Conservation (phyloP, 2,888 invertebrate species). For the Ethmia dodecea region DNA sequence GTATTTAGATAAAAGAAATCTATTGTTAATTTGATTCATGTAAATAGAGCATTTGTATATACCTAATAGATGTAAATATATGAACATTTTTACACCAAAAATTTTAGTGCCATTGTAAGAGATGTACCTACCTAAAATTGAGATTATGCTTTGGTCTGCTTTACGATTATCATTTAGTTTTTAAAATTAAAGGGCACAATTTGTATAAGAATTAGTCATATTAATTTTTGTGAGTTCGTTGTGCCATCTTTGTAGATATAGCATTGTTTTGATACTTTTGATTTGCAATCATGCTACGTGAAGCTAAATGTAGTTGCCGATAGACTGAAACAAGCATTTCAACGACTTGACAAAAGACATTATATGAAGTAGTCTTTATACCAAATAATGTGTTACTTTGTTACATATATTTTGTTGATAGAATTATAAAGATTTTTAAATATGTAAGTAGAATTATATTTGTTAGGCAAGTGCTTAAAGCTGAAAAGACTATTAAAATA, state of each 20-base stretch:
- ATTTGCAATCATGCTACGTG: slow-evolving; percentile 21
- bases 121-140: slow-evolving; percentile 29
- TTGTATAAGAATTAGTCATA: not conserved
- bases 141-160: slow-evolving; percentile 58
- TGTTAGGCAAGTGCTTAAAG: slow-evolving; percentile 28
- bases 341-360: slow-evolving; percentile 61
- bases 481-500: slow-evolving; percentile 45
- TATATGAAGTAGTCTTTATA: slow-evolving; percentile 51
- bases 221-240: slow-evolving; percentile 52
- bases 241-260: slow-evolving; percentile 46
- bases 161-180: too few species aligned
- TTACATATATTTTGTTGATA: slow-evolving; percentile 50
- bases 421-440: slow-evolving; percentile 32
- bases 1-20: slow-evolving; percentile 53
- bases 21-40: slow-evolving; percentile 16
- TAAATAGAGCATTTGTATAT: slow-evolving; percentile 23
- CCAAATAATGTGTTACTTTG: slow-evolving; percentile 56
- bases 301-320: slow-evolving; percentile 12
- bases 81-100: slow-evolving; percentile 45
- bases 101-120: slow-evolving; percentile 53
- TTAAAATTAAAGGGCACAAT: slow-evolving; percentile 27
- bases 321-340: slow-evolving; percentile 51
- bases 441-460: slow-evolving; percentile 29
- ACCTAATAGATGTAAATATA: slow-evolving; percentile 28
- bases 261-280: slow-evolving; percentile 28